A percentile compares a stretch with the other conserved stretches of the same genome.
Conservation (phyloP, 2,888 invertebrate genomes). For the Nymphalis c-album region DNA sequence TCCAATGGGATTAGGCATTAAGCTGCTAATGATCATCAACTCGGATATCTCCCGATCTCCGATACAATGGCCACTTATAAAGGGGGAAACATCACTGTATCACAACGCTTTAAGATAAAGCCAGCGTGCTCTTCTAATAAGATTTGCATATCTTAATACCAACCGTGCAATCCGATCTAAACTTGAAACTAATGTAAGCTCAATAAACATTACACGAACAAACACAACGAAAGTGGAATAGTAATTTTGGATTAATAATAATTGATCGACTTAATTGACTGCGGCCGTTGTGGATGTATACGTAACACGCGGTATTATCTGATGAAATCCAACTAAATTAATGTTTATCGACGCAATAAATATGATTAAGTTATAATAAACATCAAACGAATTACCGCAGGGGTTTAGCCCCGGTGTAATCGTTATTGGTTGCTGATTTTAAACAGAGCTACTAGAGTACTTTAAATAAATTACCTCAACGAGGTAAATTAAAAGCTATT, state of each 20-base stretch:
- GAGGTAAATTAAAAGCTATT: background rate
- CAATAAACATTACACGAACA: conserved; percentile 58
- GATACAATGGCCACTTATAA: conserved; percentile 52
- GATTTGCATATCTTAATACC: conserved; percentile 75
- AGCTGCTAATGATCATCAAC: conserved; percentile 30
- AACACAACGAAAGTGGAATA: conserved; percentile 56
- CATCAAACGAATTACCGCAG: conserved; percentile 28
- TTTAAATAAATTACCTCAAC: conserved; percentile 9
- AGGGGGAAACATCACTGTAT: conserved; percentile 52
- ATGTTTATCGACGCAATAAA: conserved; percentile 40
- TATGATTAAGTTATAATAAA: conserved; percentile 35
- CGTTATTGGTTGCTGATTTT: conserved; percentile 16
- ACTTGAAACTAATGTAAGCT: conserved; percentile 46
- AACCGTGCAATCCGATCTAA: conserved; percentile 48
- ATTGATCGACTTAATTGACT: conserved; percentile 56
- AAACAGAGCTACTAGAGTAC: background rate
- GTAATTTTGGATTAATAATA: conserved; percentile 69
- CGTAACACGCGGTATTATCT: conserved; percentile 36
- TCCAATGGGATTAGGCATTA: conserved; percentile 18
- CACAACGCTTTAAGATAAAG: conserved; percentile 63
- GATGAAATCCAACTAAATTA: conserved; percentile 40
- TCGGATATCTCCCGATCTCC: conserved; percentile 51
- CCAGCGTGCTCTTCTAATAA: conserved; percentile 61
- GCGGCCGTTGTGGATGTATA: conserved; percentile 42
- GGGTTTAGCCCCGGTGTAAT: conserved; percentile 14